These are phyloP conservation scores for Okapia johnstoni DNA, from an alignment of 2,113 vertebrate genomes.

Conservation along the genomic window DNA sequence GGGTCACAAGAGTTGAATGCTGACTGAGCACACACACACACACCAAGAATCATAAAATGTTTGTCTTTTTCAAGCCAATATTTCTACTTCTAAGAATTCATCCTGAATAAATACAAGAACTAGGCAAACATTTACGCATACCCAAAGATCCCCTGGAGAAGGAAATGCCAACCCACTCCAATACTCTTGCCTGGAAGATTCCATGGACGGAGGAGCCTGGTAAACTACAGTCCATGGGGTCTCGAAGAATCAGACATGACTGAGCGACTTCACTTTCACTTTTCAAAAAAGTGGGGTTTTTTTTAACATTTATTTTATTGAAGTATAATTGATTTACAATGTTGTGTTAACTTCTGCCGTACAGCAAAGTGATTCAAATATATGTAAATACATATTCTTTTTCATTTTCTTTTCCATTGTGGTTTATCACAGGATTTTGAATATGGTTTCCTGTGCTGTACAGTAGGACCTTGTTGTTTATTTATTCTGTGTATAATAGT, in stretches of 20 bases:
- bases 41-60: neutral
- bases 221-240: neutral
- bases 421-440: neutral
- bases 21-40: neutral
- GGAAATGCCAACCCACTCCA: neutral
- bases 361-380: neutral
- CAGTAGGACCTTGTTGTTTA: neutral
- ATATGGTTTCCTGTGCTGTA: neutral
- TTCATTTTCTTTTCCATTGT: neutral
- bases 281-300: neutral
- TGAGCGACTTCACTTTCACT: neutral
- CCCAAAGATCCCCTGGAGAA: neutral
- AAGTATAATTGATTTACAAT: neutral
- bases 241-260: neutral
- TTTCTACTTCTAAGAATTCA: neutral
- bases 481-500: neutral
- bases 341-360: neutral
- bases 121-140: neutral
- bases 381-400: neutral
- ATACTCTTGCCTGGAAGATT: neutral
- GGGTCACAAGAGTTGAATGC: neutral
- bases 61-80: neutral
- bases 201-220: neutral
- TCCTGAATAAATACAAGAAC: neutral
- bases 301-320: neutral